Percentiles rank a stretch among this genome's conserved stretches.
Evolutionary conservation across 2,113 vertebrate species (phyloP).

Genomic region (Fregata magnificens): DNA sequence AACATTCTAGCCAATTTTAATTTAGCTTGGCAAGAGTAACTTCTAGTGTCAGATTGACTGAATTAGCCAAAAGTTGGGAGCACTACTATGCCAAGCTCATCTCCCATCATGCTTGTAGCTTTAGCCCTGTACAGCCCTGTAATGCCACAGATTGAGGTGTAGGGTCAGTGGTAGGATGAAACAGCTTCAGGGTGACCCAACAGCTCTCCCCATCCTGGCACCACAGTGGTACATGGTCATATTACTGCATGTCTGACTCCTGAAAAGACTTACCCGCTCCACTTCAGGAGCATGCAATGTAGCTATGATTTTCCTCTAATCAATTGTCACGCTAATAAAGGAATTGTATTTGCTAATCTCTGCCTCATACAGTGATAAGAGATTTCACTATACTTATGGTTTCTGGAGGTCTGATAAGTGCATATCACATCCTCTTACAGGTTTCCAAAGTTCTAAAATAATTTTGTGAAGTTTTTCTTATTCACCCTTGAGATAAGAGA

Average conservation of each 20-base stretch:
- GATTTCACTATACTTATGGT: background rate
- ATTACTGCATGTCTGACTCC: background rate
- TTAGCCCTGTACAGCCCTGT: background rate
- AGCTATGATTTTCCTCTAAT: background rate
- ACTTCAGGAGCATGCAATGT: background rate
- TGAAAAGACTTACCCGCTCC: background rate
- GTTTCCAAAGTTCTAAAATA: slow-evolving; percentile 16
- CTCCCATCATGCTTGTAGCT: background rate
- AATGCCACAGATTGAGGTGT: background rate
- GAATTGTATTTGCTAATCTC: background rate
- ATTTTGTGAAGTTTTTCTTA: background rate
- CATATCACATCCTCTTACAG: background rate
- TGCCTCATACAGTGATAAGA: background rate
- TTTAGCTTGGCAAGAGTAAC: background rate
- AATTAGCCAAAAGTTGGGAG: background rate
- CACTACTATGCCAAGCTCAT: background rate
- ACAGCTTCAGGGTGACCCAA: background rate
- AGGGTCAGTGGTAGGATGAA: background rate
- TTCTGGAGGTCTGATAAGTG: background rate
- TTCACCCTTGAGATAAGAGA: background rate
- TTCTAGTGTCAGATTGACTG: background rate
- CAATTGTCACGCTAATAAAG: background rate
- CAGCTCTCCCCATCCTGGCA: background rate
- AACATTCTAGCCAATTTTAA: background rate
- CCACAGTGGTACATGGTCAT: background rate